Conservation (phyloP, 2,888 invertebrate genomes). For the Drosophila prolongata region DNA sequence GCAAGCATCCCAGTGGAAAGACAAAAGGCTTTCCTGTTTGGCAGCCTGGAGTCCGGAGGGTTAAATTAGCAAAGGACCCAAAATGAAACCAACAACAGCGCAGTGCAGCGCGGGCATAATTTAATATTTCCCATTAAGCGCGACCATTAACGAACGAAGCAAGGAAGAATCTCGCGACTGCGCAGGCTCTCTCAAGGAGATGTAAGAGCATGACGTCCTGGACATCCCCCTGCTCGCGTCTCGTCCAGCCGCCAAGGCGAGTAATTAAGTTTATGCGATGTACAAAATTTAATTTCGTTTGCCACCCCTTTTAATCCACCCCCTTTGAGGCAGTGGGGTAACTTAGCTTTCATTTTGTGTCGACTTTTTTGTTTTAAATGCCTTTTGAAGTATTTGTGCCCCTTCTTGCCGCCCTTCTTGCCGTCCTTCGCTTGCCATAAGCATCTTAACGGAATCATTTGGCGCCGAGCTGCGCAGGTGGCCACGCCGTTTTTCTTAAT, state of each 20-base stretch:
- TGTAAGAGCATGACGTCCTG: constrained; percentile 12
- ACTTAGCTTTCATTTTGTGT: constrained; percentile 75
- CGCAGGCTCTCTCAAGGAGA: constrained; percentile 49
- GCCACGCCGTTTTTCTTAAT: constrained; percentile 70
- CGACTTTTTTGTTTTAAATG: constrained; percentile 72
- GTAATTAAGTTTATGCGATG: constrained; percentile 82
- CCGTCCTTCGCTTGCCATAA: constrained; percentile 48
- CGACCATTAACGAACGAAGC: constrained; percentile 82
- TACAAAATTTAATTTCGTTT: constrained; percentile 81
- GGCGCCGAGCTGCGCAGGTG: constrained; percentile 70
- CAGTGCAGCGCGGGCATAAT: constrained; percentile 81
- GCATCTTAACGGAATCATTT: constrained; percentile 79
- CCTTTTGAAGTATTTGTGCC: constrained; percentile 74
- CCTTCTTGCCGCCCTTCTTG: constrained; percentile 32
- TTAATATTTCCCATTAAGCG: constrained; percentile 85
- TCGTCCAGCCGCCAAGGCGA: constrained; percentile 56
- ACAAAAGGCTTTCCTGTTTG: constrained; percentile 54
- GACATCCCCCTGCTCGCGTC: constrained; percentile 13
- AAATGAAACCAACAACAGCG: constrained; percentile 43
- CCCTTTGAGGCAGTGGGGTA: constrained; percentile 57
- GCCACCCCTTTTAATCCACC: constrained; percentile 72
- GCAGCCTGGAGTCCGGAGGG: constrained; percentile 53
- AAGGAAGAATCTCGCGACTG: constrained; percentile 46
- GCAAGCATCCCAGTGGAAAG: constrained; percentile 48
- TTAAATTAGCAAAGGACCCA: constrained; percentile 74